Evolutionary conservation across 2,113 vertebrate species (phyloP), one percentile per base, ranked within the genome.

Genomic region (Dolichallabes microphthalmus): DNA sequence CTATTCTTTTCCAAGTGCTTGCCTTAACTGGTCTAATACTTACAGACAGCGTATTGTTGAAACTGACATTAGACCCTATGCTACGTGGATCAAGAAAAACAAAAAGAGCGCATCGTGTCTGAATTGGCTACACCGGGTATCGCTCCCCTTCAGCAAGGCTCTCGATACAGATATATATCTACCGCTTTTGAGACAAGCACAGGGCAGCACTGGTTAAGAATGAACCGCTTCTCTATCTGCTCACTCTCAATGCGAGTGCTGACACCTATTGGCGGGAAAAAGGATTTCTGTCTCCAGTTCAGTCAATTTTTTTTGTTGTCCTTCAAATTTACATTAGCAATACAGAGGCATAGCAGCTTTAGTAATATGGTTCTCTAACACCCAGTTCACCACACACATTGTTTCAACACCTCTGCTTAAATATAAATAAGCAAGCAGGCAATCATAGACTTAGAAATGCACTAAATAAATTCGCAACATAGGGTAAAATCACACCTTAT

Each of bases 231-330:
- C 19, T n/a, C 58, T 61, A 63, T 82, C 78, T 61, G 61, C n/a
- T 75, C 50, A 74, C 78, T 77, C 9, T 32, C 64, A 92, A 92
- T 86, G 91, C 87, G 83, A 91, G 89, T 85, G 91, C 87, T 88
- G 94, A 91, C 94, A 93, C 88, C 94, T 94, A 85, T 89, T 92
- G 94, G 93, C 80, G 22, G 13, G 57, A 35, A 52, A 55, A 30
- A 15, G 15, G 17, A 52, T 17, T 14, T 84, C 45, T 32, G 0
- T 50, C 55, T 63, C 22, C 8, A 52, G 14, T 53, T n/a, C 17
- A 25, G 53, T 68, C 25, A 2, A 35, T 66, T 63, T 61, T 27
- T 19, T 68, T 45, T 39, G 19, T 53, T 60, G 66, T 55, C 58
- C 55, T 77, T 78, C 35, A 22, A 35, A 76, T 77, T 76, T 39